These are phyloP conservation scores for Calliphora vicina DNA, from an alignment of 1,140 invertebrate species.

Conservation along the genomic window DNA sequence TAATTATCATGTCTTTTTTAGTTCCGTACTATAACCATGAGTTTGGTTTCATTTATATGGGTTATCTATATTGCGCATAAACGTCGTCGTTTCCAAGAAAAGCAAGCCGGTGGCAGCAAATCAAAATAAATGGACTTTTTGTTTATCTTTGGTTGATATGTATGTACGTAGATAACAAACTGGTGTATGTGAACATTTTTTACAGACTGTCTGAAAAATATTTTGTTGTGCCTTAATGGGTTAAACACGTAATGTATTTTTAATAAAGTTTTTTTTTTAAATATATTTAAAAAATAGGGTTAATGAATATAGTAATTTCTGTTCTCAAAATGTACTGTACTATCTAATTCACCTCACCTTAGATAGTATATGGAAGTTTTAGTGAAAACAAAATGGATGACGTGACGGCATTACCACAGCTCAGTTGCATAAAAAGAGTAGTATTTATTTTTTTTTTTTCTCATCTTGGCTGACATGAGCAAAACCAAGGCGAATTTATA, in stretches of 20 bases:
- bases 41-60: conserved; percentile 76
- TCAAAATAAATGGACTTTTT: background rate
- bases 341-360: background rate
- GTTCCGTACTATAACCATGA: conserved; percentile 73
- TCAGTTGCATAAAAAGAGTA: too few species aligned
- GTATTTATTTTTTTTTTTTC: too few species aligned
- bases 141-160: background rate
- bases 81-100: conserved; percentile 61
- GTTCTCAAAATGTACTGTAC: too few species aligned
- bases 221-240: background rate
- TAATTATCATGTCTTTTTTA: conserved; percentile 61
- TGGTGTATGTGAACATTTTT: too few species aligned
- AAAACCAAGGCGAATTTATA: too few species aligned
- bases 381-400: background rate
- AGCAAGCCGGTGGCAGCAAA: conserved; percentile 41
- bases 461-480: too few species aligned
- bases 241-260: too few species aligned
- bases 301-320: too few species aligned
- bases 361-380: background rate
- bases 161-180: too few species aligned
- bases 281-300: too few species aligned
- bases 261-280: too few species aligned
- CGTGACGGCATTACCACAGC: background rate
- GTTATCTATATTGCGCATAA: conserved; percentile 72
- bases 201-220: too few species aligned